phyloP scores from a whole-genome alignment of 2,113 vertebrate species.

The Chelonoidis abingdonii region DNA sequence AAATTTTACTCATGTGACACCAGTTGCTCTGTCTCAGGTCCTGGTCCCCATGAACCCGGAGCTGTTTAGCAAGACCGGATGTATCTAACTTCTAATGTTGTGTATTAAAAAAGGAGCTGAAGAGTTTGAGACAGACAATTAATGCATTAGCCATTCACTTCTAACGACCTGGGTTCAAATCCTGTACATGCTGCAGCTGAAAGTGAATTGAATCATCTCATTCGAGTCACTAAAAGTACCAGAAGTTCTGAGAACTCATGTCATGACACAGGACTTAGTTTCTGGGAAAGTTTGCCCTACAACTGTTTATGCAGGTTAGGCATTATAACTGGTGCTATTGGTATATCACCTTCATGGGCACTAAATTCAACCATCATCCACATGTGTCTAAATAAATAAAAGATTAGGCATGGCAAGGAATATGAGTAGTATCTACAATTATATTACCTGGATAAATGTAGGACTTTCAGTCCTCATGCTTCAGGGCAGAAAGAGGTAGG shows the following conservation, averaged over 20 bases:
- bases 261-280: not conserved
- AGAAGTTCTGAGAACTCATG: not conserved
- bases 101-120: not conserved
- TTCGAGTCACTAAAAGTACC: not conserved
- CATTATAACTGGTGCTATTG: not conserved
- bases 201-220: not conserved
- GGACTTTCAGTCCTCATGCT: not conserved
- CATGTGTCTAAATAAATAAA: not conserved
- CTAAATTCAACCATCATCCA: not conserved
- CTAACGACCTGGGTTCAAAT: not conserved
- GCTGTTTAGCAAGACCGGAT: not conserved
- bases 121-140: not conserved
- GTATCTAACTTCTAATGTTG: not conserved
- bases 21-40: not conserved
- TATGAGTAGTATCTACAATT: not conserved
- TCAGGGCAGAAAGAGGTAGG: not conserved
- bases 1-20: conserved; percentile 37
- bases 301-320: not conserved
- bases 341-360: not conserved
- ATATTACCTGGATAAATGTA: not conserved
- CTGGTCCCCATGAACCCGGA: not conserved
- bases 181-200: not conserved
- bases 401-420: not conserved
- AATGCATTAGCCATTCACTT: not conserved
- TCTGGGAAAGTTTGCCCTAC: not conserved